Evolutionary conservation across 2,113 vertebrate species (phyloP), one percentile per base, ranked within the genome.

Genomic region (Fregata magnificens): DNA sequence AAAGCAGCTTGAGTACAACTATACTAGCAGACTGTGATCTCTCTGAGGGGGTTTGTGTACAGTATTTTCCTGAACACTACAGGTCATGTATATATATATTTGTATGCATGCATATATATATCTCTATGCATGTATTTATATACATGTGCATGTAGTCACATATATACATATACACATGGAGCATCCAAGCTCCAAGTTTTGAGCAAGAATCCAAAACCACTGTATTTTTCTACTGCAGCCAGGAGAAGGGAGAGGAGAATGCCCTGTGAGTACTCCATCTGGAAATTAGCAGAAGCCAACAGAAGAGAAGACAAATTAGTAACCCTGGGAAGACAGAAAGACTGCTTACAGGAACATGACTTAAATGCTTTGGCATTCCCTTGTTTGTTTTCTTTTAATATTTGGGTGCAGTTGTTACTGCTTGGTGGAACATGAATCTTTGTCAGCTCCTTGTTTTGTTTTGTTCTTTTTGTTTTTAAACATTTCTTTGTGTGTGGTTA

Each of bases 221-320:
- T 36, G 5, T 4, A 4, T 40, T 67, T 82, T 62, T 67, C 73
- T 38, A 11, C 49, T 44, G 29, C 16, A 81, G 66, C 12, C 42
- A 53, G n/a, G 9, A 85, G 62, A 77, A 58, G 20, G 17, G 38
- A 67, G 52, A 74, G 36, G 42, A 58, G 59, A 49, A 62, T 8
- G 9, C 25, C 34, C 26, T 26, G 8, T 16, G 55, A 72, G 11
- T 47, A 13, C 11, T 89, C 5, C 0, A 0, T 4, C 38, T 82
- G 62, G 26, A 85, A 93, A 63, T 17, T 5, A 59, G 15, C 66
- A 82, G 61, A 82, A 78, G 34, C 29, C 70, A 79, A 4, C 1
- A 18, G 55, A 69, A 66, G 24, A 32, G 24, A 80, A 61, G 21
- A 62, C 26, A 63, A 47, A 79, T 50, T 29, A 72, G 16, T 78